A percentile compares a stretch with the other conserved stretches of the same genome.
Conservation (phyloP, 2,888 invertebrate genomes). For the Sphaerophoria rueppellii region DNA sequence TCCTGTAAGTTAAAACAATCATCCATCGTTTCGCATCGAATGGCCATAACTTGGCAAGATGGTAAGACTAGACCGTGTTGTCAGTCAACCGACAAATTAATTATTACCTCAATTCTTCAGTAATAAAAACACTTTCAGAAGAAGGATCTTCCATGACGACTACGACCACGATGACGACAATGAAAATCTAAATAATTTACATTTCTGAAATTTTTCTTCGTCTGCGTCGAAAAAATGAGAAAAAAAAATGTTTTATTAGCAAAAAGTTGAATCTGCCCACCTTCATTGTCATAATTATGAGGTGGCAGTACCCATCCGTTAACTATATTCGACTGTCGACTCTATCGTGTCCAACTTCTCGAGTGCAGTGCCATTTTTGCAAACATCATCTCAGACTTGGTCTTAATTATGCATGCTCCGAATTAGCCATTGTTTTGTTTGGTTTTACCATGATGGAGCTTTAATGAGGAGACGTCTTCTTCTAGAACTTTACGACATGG, state of each 20-base stretch:
- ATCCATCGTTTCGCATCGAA: background rate
- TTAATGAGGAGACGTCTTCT: conserved; percentile 35
- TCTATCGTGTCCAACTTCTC: background rate
- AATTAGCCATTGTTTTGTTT: conserved; percentile 52
- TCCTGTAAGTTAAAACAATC: background rate
- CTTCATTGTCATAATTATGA: conserved; percentile 36
- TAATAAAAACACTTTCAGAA: background rate
- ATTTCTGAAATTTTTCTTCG: conserved; percentile 31
- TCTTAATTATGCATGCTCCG: conserved; percentile 63
- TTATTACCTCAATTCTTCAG: conserved; percentile 39
- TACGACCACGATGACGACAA: background rate
- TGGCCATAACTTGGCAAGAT: background rate
- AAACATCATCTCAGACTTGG: conserved; percentile 37
- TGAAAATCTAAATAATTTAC: conserved; percentile 55
- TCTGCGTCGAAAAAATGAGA: conserved; percentile 41
- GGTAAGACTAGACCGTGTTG: background rate
- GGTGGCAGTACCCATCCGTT: conserved; percentile 52
- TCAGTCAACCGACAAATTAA: conserved; percentile 51
- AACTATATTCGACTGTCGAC: conserved; percentile 1
- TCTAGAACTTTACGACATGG: conserved; percentile 42
- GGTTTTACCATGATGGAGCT: conserved; percentile 21
- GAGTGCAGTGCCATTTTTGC: conserved; percentile 57
- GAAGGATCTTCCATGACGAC: background rate
- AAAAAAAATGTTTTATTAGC: background rate
- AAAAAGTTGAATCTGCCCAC: conserved; percentile 14